Conservation (phyloP, 2,113 vertebrate genomes). For the Capreolus pygargus region DNA sequence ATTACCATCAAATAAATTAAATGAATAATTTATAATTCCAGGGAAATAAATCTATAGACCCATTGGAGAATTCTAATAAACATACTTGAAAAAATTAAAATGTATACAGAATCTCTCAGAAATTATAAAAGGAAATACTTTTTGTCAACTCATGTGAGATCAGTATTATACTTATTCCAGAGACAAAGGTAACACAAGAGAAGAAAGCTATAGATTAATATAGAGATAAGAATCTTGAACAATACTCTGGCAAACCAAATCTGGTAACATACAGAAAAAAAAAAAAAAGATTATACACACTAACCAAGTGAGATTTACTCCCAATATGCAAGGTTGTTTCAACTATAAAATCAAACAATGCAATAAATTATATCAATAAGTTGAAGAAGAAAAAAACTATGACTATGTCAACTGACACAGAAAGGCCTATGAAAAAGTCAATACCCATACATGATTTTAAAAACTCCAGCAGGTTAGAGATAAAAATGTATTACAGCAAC, state of each 20-base stretch:
- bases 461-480: not conserved
- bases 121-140: not conserved
- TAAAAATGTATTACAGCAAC: not conserved
- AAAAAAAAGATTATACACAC: not conserved
- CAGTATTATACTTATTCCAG: not conserved
- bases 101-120: not conserved
- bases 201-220: not conserved
- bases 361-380: not conserved
- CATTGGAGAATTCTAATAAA: not conserved
- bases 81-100: not conserved
- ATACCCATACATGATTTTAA: not conserved
- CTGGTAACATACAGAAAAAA: not conserved
- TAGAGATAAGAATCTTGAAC: not conserved
- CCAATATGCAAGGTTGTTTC: not conserved
- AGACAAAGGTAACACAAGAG: not conserved
- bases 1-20: not conserved
- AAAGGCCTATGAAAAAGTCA: not conserved
- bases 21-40: not conserved
- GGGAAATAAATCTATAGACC: not conserved
- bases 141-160: not conserved
- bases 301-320: not conserved
- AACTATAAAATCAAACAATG: not conserved
- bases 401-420: not conserved
- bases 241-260: not conserved
- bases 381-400: not conserved